These are phyloP conservation scores for Drosophila sordidula DNA, from an alignment of 2,888 invertebrate genomes.

Conservation along the genomic window DNA sequence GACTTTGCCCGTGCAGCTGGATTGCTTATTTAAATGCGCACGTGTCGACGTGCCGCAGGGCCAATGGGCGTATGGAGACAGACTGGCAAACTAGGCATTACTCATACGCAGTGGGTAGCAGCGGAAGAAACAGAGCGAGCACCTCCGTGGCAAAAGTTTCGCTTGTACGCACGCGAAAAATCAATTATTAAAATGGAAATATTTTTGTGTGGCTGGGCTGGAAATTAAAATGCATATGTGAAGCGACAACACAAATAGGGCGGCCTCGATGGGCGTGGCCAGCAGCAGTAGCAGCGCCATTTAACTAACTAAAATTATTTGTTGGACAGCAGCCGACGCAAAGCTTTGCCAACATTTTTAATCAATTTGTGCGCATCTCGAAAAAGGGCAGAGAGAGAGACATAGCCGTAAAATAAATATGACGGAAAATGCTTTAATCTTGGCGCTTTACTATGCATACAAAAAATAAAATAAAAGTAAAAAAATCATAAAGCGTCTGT, in stretches of 20 bases:
- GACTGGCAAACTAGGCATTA: constrained; percentile 40
- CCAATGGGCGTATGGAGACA: constrained; percentile 66
- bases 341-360: constrained; percentile 66
- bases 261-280: constrained; percentile 27
- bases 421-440: constrained; percentile 52
- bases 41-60: constrained; percentile 69
- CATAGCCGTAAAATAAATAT: constrained; percentile 52
- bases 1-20: constrained; percentile 29
- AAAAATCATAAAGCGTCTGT: constrained; percentile 5
- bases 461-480: constrained; percentile 17
- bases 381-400: neutral
- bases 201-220: constrained; percentile 40
- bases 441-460: constrained; percentile 23
- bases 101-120: constrained; percentile 58
- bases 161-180: constrained; percentile 71
- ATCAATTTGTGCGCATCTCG: constrained; percentile 59
- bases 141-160: constrained; percentile 32
- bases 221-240: constrained; percentile 64
- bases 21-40: constrained; percentile 71
- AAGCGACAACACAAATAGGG: constrained; percentile 56
- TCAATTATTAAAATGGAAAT: constrained; percentile 77
- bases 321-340: constrained; percentile 41
- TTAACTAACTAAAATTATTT: constrained; percentile 65
- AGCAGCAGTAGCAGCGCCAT: constrained; percentile 14
- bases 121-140: neutral